Conservation (phyloP, 2,888 invertebrate genomes). For the Tolmerus cingulatus region DNA sequence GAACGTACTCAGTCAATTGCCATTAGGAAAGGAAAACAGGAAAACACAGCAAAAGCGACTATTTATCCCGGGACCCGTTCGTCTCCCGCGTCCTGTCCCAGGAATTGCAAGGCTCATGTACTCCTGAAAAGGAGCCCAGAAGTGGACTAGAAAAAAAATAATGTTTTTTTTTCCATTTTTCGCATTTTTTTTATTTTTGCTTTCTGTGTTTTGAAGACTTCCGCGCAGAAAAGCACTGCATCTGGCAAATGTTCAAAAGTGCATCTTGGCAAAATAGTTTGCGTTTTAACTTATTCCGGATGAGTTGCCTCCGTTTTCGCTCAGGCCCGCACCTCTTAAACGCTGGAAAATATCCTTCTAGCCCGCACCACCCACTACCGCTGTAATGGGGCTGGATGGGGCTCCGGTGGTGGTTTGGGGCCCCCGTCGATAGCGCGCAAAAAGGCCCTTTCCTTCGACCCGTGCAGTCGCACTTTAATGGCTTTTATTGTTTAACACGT, state of each 20-base stretch:
- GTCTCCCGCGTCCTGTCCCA: background rate
- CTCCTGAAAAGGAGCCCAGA: background rate
- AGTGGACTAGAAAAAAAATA: background rate
- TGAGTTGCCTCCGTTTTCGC: background rate
- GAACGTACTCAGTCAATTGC: conserved; percentile 34
- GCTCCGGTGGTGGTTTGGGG: background rate
- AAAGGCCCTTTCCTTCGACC: conserved; percentile 1
- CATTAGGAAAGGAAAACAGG: conserved; percentile 28
- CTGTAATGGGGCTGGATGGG: background rate
- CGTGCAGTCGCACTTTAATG: conserved; percentile 10
- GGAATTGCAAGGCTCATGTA: background rate
- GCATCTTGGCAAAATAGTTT: conserved; percentile 38
- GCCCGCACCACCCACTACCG: background rate
- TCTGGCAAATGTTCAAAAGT: conserved; percentile 33
- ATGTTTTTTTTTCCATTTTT: background rate
- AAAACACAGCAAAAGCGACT: conserved; percentile 11
- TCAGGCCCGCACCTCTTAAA: background rate
- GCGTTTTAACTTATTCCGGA: conserved; percentile 31
- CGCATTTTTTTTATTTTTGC: background rate
- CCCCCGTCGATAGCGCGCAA: background rate
- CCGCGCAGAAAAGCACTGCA: background rate
- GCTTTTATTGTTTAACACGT: conserved; percentile 4
- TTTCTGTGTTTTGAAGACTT: background rate
- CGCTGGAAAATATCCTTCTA: background rate
- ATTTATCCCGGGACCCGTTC: background rate